phyloP scores from a whole-genome alignment of 2,888 invertebrate species.

The Dolichopus griseipennis region DNA sequence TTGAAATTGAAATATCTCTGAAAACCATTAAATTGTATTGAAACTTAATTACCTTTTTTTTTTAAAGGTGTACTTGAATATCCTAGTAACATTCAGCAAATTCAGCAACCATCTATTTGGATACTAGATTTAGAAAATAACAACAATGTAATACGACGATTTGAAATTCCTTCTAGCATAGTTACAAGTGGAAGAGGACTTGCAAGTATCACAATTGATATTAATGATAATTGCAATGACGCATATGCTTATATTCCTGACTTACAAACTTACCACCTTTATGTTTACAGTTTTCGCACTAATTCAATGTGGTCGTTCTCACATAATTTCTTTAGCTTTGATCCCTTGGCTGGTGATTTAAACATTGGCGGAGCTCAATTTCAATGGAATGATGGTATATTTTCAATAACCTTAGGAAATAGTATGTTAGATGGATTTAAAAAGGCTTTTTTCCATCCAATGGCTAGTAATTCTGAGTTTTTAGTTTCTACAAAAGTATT shows the following conservation, averaged over 20 bases:
- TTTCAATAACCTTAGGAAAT: slow-evolving; percentile 58
- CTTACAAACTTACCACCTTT: slow-evolving; percentile 31
- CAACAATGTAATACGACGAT: slow-evolving; percentile 51
- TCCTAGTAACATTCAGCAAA: slow-evolving; percentile 23
- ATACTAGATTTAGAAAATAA: slow-evolving; percentile 55
- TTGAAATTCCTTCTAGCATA: slow-evolving; percentile 41
- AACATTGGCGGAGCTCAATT: slow-evolving; percentile 59
- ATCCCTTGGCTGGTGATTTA: slow-evolving; percentile 59
- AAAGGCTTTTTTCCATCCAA: slow-evolving; percentile 65
- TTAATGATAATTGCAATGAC: slow-evolving; percentile 49
- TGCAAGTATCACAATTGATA: slow-evolving; percentile 62
- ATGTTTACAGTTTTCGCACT: slow-evolving; percentile 45
- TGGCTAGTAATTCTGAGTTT: slow-evolving; percentile 65
- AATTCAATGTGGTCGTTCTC: slow-evolving; percentile 61
- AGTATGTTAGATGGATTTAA: slow-evolving; percentile 48
- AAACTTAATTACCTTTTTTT: no score
- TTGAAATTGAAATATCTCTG: no score
- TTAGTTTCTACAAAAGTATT: slow-evolving; percentile 57
- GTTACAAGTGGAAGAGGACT: slow-evolving; percentile 46
- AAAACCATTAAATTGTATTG: no score
- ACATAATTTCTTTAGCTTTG: slow-evolving; percentile 67
- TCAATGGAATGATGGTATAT: slow-evolving; percentile 73
- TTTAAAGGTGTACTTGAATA: not conserved
- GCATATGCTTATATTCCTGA: slow-evolving; percentile 63
- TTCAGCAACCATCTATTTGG: slow-evolving; percentile 55